Base-by-base conservation (phyloP, 2,797 vertebrate genomes). In the Siniperca undulata region DNA sequence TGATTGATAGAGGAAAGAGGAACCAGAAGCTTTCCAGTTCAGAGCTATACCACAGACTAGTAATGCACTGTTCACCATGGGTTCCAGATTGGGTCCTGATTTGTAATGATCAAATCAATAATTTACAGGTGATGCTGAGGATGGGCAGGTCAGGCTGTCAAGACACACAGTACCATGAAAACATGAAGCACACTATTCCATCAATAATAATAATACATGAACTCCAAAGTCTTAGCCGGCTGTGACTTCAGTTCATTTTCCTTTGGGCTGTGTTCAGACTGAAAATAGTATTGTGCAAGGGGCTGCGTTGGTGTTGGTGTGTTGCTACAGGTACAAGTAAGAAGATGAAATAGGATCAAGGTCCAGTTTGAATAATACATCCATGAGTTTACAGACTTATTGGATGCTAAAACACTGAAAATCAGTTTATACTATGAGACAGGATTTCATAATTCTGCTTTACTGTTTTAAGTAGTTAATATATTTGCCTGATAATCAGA, bases 71-170 rank as follows among this genome's bases (percentile, higher is more conserved):
- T 44, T 72, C 30, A 27, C 38, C 20, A 50, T 22, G 12, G n/a
- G 14, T 64, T 62, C 0, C 14, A 2, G 46, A 76, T 30, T 58
- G 7, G 6, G 5, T 56, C 34, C 22, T 77, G 16, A 38, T 69
- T 78, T 62, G 53, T 74, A 65, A 85, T 77, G 10, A 78, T 73
- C 36, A 52, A 64, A 64, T 82, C 14, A 81, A 80, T 76, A 24
- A 82, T 80, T 56, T 34, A 73, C 12, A 65, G 13, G 16, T 80
- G 65, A 76, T 59, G 6, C 27, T 61, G 44, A 59, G 36, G 24
- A 77, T 40, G 14, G 50, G 34, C n/a, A 64, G 50, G 69, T 68
- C 48, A 75, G 56, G 2, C 30, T 38, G 17, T 64, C 58, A 50
- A 64, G 42, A 75, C 53, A 50, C 64, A 77, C 55, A 40, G 42